Evolutionary conservation across 2,113 vertebrate species (phyloP), one percentile per base, ranked within the genome.

Genomic region (Falco punctatus): DNA sequence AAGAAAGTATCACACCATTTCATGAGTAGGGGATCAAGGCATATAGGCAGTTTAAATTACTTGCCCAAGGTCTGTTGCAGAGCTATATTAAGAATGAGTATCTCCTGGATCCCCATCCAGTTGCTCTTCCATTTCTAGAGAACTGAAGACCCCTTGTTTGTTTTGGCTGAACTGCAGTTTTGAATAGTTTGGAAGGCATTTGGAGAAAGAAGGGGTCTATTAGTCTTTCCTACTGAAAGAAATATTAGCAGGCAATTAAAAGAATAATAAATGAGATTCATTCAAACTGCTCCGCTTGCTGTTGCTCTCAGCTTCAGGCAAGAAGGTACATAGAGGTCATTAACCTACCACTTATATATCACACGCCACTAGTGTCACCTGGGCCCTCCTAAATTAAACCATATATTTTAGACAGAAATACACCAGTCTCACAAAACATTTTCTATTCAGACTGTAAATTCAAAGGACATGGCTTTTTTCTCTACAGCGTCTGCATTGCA

Each of bases 161-260:
- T 85, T 93, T 90, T 32, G 42, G 15, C 38, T 59, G 15, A 57
- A 81, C 49, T 79, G 24, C n/a, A 35, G 0, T 69, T 91, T 48
- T 84, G 48, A 32, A 30, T 69, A 54, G 58, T 49, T 92, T 84
- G 23, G 70, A 91, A 89, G 83, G 55, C 15, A 48, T 71, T 67
- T 91, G 65, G 35, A 87, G 54, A 51, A n/a, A 49, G 62, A 87
- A 75, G 13, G 15, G 11, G 11, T 40, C 24, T 77, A 55, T 82
- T 94, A 70, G n/a, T 64, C 89, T 92, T 80, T 91, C 54, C n/a
- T 18, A 46, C 42, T 46, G 65, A 80, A 91, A 91, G 91, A 95
- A 92, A 80, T 88, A 83, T 86, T 94, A 82, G 42, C 46, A 83
- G 80, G 75, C 67, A 83, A 96, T 97, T 96, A 96, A 81, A 93